Conservation (phyloP, 2,888 invertebrate species). For the Melanchra persicariae region DNA sequence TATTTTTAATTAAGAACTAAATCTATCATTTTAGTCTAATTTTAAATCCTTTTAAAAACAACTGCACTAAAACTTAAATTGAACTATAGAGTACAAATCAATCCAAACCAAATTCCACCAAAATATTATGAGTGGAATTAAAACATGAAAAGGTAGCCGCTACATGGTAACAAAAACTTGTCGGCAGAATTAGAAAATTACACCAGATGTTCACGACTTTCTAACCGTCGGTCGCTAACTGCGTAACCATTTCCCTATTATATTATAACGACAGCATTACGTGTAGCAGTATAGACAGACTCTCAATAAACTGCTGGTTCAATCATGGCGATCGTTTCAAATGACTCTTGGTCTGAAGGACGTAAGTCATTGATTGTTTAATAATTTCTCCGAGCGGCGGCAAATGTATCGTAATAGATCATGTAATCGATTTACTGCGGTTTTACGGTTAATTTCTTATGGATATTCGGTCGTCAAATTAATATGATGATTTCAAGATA, state of each 20-base stretch:
- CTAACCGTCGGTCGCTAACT: constrained; percentile 81
- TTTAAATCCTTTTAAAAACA: no score
- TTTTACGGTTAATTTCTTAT: constrained; percentile 12
- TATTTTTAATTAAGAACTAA: no score
- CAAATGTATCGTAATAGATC: constrained; percentile 20
- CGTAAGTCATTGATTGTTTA: constrained; percentile 32
- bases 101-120: background rate
- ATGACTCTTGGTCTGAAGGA: constrained; percentile 39
- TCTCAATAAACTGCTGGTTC: constrained; percentile 67
- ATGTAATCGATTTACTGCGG: constrained; percentile 28
- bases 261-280: constrained; percentile 80
- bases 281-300: constrained; percentile 71
- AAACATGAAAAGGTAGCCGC: constrained; percentile 48
- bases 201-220: constrained; percentile 85
- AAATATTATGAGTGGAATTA: constrained; percentile 41
- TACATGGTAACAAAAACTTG: constrained; percentile 71
- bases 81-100: background rate
- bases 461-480: constrained; percentile 6
- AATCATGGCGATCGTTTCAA: constrained; percentile 60
- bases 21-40: no score
- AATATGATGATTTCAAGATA: background rate
- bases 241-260: constrained; percentile 84
- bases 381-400: constrained; percentile 13
- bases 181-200: constrained; percentile 80
- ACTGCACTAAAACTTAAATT: no score